Percentiles rank a stretch among this genome's conserved stretches.
phyloP scores from a whole-genome alignment of 2,888 invertebrate species.

The Pseudolycoriella hygida region DNA sequence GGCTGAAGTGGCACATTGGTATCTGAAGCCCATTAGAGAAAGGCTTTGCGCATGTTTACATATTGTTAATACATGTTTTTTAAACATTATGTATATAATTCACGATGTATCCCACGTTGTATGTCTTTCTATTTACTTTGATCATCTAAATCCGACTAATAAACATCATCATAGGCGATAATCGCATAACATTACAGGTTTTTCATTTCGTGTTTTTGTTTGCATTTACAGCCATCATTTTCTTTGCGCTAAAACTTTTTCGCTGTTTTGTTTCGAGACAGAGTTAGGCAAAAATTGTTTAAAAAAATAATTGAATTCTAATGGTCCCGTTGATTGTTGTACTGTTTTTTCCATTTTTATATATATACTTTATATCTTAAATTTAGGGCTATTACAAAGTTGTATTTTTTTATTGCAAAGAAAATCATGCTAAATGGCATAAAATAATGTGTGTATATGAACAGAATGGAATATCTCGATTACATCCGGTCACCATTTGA shows the following conservation, averaged over 20 bases:
- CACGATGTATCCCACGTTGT: background rate
- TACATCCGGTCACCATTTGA: conserved; percentile 3
- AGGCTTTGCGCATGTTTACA: background rate
- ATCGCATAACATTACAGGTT: no score
- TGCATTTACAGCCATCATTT: no score
- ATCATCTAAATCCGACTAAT: no score
- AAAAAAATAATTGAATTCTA: no score
- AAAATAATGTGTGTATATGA: background rate
- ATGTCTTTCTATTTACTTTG: background rate
- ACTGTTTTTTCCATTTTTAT: no score
- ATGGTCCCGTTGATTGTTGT: no score
- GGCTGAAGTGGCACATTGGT: no score
- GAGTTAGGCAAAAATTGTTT: no score
- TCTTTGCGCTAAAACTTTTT: no score
- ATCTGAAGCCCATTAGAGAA: background rate
- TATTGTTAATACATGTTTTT: background rate
- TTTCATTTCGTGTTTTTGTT: no score
- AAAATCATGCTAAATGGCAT: background rate
- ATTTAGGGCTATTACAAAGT: background rate
- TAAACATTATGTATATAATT: background rate
- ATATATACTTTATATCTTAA: background rate
- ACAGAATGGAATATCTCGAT: background rate
- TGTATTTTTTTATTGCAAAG: background rate
- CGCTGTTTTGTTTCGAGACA: no score
- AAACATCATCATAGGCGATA: no score